phyloP scores from a whole-genome alignment of 1,140 invertebrate species.

The Drosophila murphyi region DNA sequence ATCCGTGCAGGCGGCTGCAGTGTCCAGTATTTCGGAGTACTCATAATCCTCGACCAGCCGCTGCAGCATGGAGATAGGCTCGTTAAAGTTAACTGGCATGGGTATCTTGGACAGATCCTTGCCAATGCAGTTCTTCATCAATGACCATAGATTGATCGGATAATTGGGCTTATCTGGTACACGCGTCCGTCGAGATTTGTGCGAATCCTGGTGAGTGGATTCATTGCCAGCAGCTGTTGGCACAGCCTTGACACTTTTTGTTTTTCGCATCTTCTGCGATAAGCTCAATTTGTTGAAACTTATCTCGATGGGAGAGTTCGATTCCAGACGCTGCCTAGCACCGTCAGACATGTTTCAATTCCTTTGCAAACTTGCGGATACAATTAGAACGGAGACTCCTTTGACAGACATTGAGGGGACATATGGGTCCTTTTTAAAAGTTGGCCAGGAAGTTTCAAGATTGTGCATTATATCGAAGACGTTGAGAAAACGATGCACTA shows the following conservation, averaged over 20 bases:
- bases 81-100: conserved; percentile 99
- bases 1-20: conserved; percentile 90
- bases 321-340: neutral
- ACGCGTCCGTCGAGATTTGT: conserved; percentile 87
- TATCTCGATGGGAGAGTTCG: neutral
- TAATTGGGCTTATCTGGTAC: conserved; percentile 98
- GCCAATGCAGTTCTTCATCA: conserved; percentile 99
- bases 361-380: neutral
- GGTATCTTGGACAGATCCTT: conserved; percentile 99
- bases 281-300: conserved; percentile 1
- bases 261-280: neutral
- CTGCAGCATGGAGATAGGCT: conserved; percentile 99
- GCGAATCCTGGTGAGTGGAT: neutral
- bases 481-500: neutral
- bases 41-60: conserved; percentile 99
- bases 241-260: neutral
- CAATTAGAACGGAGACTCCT: neutral
- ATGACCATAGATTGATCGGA: conserved; percentile 98
- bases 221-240: neutral
- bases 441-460: neutral
- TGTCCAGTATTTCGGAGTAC: conserved; percentile 96
- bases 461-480: neutral
- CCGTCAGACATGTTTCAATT: neutral
- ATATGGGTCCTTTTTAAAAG: neutral
- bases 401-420: neutral